These are phyloP conservation scores for Ameiurus melas DNA, from an alignment of 2,113 vertebrate genomes.

Conservation along the genomic window DNA sequence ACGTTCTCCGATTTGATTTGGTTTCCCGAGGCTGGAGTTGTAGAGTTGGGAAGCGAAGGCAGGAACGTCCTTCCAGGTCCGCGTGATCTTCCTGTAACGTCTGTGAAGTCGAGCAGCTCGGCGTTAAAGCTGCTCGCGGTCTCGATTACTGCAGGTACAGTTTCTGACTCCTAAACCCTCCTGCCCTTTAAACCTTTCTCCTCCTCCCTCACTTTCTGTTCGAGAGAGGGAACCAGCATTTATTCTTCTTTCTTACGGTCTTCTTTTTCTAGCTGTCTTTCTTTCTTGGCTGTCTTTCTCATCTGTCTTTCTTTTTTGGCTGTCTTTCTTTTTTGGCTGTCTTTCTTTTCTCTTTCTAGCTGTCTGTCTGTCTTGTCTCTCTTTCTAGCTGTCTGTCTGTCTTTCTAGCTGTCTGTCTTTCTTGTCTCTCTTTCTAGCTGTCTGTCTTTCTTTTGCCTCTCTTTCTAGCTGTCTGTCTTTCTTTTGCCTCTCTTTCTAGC, in stretches of 20 bases:
- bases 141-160: neutral
- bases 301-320: neutral
- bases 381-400: too few species aligned
- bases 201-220: neutral
- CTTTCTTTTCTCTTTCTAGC: neutral
- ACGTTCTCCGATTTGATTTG: too few species aligned
- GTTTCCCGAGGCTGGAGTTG: too few species aligned
- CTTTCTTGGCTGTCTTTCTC: neutral
- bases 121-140: slow-evolving; percentile 23
- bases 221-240: neutral
- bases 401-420: too few species aligned
- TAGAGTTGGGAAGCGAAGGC: neutral
- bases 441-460: neutral
- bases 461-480: neutral
- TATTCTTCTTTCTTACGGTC: neutral
- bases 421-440: neutral
- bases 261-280: neutral
- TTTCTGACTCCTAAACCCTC: neutral
- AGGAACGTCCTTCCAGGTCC: neutral
- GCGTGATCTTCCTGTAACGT: neutral
- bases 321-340: neutral
- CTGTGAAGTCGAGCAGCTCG: slow-evolving; percentile 32
- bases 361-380: neutral
- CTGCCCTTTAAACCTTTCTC: neutral
- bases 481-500: too few species aligned